Conservation (phyloP, 1,140 invertebrate species). For the Pentalonia nigronervosa region DNA sequence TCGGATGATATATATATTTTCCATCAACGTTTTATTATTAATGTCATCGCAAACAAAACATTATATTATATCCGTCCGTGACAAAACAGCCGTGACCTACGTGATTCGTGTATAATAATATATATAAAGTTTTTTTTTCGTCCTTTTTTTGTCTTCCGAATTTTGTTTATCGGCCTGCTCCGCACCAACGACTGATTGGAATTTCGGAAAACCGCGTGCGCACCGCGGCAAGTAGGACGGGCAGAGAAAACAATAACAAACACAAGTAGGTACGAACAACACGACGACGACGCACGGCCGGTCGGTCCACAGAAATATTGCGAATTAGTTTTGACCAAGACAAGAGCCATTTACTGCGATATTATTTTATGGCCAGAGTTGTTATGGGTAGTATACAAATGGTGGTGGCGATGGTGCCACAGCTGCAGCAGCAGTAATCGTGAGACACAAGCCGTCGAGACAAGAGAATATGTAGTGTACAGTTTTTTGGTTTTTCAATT, state of each 20-base stretch:
- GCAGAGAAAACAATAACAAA: slow-evolving; percentile 26
- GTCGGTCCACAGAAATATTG: neutral
- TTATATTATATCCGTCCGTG: neutral
- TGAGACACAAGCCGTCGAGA: neutral
- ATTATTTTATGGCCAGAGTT: neutral
- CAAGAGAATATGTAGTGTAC: neutral
- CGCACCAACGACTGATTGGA: neutral
- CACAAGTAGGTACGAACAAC: neutral
- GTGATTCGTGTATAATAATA: slow-evolving; percentile 19
- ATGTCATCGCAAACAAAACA: slow-evolving; percentile 34
- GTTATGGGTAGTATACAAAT: neutral
- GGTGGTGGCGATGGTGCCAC: neutral
- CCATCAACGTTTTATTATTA: neutral
- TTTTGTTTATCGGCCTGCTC: neutral
- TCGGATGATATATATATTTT: slow-evolving; percentile 27
- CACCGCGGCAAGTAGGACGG: neutral
- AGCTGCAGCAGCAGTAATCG: neutral
- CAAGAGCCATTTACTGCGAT: neutral
- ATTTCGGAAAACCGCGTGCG: slow-evolving; percentile 6
- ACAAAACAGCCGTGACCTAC: slow-evolving; percentile 47
- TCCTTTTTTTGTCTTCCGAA: neutral
- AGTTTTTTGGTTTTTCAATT: neutral
- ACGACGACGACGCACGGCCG: neutral
- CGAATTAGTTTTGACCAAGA: slow-evolving; percentile 5
- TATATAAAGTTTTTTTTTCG: neutral